A percentile compares a stretch with the other conserved stretches of the same genome.
Conservation (phyloP, 2,113 vertebrate genomes). For the Toxotes chatareus region DNA sequence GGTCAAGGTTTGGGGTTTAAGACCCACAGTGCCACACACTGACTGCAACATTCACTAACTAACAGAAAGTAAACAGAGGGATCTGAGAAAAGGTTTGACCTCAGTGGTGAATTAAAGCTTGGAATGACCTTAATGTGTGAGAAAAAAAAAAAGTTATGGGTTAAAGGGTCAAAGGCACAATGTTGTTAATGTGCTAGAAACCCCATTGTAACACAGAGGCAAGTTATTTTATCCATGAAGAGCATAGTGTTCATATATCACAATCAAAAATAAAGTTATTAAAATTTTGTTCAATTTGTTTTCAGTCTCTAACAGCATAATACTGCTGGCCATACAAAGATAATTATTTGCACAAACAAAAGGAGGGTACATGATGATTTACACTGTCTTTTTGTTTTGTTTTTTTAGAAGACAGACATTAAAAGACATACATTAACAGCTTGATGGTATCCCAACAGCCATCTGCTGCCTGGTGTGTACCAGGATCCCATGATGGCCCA, state of each 20-base stretch:
- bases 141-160: neutral
- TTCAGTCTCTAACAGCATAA: slow-evolving; percentile 32
- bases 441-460: slow-evolving; percentile 58
- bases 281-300: slow-evolving; percentile 9
- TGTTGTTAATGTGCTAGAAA: slow-evolving; percentile 5
- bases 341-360: neutral
- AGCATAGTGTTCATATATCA: neutral
- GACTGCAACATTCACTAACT: neutral
- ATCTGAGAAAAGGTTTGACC: slow-evolving; percentile 3
- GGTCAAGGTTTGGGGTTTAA: slow-evolving; percentile 14
- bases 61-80: neutral
- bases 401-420: slow-evolving; percentile 26
- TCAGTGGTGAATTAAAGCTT: slow-evolving; percentile 14
- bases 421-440: slow-evolving; percentile 29
- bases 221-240: neutral
- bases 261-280: neutral
- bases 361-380: neutral
- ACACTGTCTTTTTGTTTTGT: slow-evolving; percentile 1
- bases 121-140: slow-evolving; percentile 20
- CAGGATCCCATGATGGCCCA: slow-evolving; percentile 48
- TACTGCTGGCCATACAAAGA: slow-evolving; percentile 16
- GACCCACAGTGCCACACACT: neutral
- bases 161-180: slow-evolving; percentile 29
- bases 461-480: slow-evolving; percentile 65
- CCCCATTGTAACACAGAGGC: neutral